These are phyloP conservation scores for Brienomyrus brachyistius DNA, from an alignment of 2,113 vertebrate species.

Conservation along the genomic window DNA sequence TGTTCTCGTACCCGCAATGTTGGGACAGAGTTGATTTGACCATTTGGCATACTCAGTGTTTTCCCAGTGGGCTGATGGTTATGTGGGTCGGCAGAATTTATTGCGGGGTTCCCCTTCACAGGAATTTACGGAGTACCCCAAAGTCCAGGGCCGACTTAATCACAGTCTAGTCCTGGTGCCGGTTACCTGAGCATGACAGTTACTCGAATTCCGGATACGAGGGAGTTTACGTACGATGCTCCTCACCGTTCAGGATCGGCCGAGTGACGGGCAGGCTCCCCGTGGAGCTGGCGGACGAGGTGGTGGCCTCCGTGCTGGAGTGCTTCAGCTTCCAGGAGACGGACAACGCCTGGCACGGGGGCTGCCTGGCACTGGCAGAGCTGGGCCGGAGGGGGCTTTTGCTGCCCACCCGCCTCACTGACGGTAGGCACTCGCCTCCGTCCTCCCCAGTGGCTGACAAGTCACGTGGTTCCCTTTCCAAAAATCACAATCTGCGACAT, in stretches of 20 bases:
- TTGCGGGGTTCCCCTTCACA: neutral
- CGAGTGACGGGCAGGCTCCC: slow-evolving; percentile 88
- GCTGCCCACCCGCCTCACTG: slow-evolving; percentile 76
- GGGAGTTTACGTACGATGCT: neutral
- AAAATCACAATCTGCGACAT: neutral
- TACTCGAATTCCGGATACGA: neutral
- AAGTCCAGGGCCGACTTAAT: neutral
- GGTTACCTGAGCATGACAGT: neutral
- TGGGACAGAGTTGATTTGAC: neutral
- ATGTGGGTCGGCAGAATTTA: neutral
- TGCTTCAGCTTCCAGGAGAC: slow-evolving; percentile 83
- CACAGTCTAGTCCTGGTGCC: neutral
- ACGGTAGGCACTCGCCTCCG: slow-evolving; percentile 64
- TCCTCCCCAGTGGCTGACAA: neutral
- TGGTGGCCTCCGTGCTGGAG: slow-evolving; percentile 86
- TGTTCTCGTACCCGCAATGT: neutral
- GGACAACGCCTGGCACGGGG: slow-evolving; percentile 86
- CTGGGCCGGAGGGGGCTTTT: slow-evolving; percentile 86
- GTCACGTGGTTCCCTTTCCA: neutral
- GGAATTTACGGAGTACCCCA: neutral
- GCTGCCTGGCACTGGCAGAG: slow-evolving; percentile 89
- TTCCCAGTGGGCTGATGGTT: neutral
- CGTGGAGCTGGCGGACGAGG: slow-evolving; percentile 85
- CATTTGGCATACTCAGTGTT: neutral
- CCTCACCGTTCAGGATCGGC: slow-evolving; percentile 66